These are phyloP conservation scores for Blomia tropicalis DNA, from an alignment of 2,888 invertebrate species.

Conservation along the genomic window DNA sequence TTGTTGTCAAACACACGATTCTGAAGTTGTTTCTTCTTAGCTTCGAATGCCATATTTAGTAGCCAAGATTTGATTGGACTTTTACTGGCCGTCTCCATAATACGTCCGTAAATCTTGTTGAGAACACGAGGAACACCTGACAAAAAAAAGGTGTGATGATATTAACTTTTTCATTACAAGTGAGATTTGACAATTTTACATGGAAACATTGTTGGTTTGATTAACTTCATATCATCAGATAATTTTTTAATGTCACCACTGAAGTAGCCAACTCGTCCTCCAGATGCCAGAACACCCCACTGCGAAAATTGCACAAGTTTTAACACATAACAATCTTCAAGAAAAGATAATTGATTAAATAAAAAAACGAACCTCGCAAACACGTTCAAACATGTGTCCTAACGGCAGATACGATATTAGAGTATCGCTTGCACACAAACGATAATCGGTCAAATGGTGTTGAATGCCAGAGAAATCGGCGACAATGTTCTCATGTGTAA, in stretches of 20 bases:
- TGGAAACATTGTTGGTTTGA: constrained; percentile 17
- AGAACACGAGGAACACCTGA: constrained; percentile 60
- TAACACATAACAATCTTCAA: too few species aligned
- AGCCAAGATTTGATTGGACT: constrained; percentile 43
- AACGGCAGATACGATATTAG: constrained; percentile 90
- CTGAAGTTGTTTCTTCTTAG: constrained; percentile 66
- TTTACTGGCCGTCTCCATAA: constrained; percentile 48
- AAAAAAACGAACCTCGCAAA: constrained; percentile 49
- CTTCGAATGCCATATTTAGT: constrained; percentile 43
- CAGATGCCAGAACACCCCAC: constrained; percentile 76
- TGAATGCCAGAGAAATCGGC: constrained; percentile 71
- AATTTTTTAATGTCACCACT: constrained; percentile 75
- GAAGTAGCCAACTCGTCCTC: constrained; percentile 88
- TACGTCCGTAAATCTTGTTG: constrained; percentile 82
- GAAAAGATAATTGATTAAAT: too few species aligned
- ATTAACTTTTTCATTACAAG: background rate
- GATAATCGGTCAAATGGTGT: constrained; percentile 61
- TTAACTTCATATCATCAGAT: constrained; percentile 59
- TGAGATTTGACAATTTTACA: constrained; percentile 1
- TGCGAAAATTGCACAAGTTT: constrained; percentile 41
- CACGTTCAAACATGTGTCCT: constrained; percentile 92
- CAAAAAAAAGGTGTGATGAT: too few species aligned
- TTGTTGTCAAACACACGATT: constrained; percentile 57
- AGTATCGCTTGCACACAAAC: constrained; percentile 53
- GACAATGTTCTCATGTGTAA: constrained; percentile 85